Evolutionary conservation across 2,888 invertebrate genomes (phyloP), one percentile per base, ranked within the genome.

Genomic region (Allolobophora icterica): DNA sequence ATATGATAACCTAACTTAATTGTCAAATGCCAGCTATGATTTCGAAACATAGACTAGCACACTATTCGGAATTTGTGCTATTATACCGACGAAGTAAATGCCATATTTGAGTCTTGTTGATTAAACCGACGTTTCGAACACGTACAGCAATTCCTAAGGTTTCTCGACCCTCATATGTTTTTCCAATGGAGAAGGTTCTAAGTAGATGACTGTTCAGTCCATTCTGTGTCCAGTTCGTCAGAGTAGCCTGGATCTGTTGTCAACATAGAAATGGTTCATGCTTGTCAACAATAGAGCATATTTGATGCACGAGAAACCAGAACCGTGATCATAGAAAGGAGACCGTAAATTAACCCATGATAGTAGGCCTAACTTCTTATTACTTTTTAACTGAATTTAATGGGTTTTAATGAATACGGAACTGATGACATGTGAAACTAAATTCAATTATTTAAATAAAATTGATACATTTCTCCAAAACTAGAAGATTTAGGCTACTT

Each of bases 191-290:
- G 87, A 87, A 87, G 21, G 24, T 35, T 34, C 21, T 35, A 8
- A 87, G 35, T 35, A 34, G 87, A 38, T 87, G 35, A 19, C 34
- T 87, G 87, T 87, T 87, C 2, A 13, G 35, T 35, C 87, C 87
- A 38, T 5, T 87, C 19, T 87, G 34, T 38, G 87, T 34, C 87
- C 87, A 87, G 87, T 87, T 87, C 35, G 87, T 87, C 87, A 87
- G n/a, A 35, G 24, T 19, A 8, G 87, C 30, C 35, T 35, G 35
- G n/a, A 87, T 87, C 87, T 87, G 71, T 71, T 71, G 52, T 24
- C 52, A 30, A n/a, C n/a, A n/a, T n/a, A n/a, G 71, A n/a, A n/a
- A 71, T 8, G 11, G n/a, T 71, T 71, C 8, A 71, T n/a, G 71
- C 71, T n/a, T n/a, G 30, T 30, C 1, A 8, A 71, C n/a, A 71